Conservation (phyloP, 1,140 invertebrate species). For the Tetramorium parvispinum region DNA sequence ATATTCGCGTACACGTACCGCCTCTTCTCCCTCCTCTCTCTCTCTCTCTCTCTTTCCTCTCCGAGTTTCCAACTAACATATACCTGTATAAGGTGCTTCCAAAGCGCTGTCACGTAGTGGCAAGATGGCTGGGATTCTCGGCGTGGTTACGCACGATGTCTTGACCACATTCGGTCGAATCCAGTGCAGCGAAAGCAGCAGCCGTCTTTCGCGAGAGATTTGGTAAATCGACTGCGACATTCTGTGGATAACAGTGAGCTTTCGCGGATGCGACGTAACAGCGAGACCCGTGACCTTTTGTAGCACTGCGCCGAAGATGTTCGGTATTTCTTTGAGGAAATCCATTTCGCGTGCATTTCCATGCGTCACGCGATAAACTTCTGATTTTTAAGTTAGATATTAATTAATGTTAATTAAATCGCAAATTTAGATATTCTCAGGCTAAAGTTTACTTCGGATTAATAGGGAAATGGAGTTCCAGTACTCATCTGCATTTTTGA, state of each 20-base stretch:
- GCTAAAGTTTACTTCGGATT: slow-evolving; percentile 53
- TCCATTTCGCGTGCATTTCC: not conserved
- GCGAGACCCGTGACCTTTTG: no score
- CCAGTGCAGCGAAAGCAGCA: not conserved
- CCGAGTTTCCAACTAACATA: not conserved
- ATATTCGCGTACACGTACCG: slow-evolving; percentile 37
- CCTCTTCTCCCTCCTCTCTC: no score
- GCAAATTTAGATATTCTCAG: slow-evolving; percentile 37
- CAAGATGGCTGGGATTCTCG: slow-evolving; percentile 40
- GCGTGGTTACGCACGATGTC: slow-evolving; percentile 30
- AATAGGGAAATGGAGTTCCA: slow-evolving; percentile 52
- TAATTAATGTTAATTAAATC: slow-evolving; percentile 48
- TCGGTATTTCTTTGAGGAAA: not conserved
- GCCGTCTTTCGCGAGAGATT: slow-evolving; percentile 17
- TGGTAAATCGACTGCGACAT: slow-evolving; percentile 7
- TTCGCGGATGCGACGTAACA: not conserved
- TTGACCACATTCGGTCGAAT: slow-evolving; percentile 28
- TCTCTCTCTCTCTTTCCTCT: not conserved
- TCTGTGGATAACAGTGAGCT: not conserved
- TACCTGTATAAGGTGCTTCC: slow-evolving; percentile 36
- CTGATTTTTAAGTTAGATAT: slow-evolving; percentile 17
- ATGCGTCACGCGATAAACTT: not conserved
- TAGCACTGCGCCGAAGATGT: not conserved
- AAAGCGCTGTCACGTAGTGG: slow-evolving; percentile 43
- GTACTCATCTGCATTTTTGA: slow-evolving; percentile 59